phyloP scores from a whole-genome alignment of 2,888 invertebrate genomes.

The Acanthopleura granulata region DNA sequence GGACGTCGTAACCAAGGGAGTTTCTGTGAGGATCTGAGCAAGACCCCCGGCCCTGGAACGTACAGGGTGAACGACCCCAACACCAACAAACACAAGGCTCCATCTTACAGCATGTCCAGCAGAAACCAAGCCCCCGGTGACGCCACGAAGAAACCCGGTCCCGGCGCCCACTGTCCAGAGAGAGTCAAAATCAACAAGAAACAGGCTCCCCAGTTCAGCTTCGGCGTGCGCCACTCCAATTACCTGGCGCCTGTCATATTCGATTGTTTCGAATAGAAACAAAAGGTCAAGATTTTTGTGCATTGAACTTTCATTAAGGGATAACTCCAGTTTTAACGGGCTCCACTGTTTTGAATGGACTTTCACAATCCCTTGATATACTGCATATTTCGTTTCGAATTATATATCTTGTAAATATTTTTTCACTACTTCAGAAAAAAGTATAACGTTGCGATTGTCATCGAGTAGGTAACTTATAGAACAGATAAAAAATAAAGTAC shows the following conservation, averaged over 20 bases:
- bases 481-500: too few species aligned
- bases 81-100: conserved; percentile 74
- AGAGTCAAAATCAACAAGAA: conserved; percentile 76
- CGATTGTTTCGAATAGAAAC: conserved; percentile 47
- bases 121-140: conserved; percentile 84
- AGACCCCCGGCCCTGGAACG: conserved; percentile 81
- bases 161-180: conserved; percentile 94
- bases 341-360: too few species aligned
- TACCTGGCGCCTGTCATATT: conserved; percentile 66
- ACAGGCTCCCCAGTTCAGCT: conserved; percentile 65
- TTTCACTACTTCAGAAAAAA: background rate
- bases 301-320: too few species aligned
- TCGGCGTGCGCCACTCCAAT: conserved; percentile 70
- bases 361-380: too few species aligned
- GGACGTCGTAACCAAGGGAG: conserved; percentile 79
- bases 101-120: conserved; percentile 89
- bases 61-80: conserved; percentile 79
- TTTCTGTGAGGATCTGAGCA: conserved; percentile 46
- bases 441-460: background rate
- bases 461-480: too few species aligned
- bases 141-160: conserved; percentile 87
- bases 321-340: too few species aligned
- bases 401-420: background rate
- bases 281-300: background rate
- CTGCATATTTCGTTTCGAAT: background rate